Evolutionary conservation across 2,113 vertebrate species (phyloP), one percentile per base, ranked within the genome.

Genomic region (Emydura subglobosa): DNA sequence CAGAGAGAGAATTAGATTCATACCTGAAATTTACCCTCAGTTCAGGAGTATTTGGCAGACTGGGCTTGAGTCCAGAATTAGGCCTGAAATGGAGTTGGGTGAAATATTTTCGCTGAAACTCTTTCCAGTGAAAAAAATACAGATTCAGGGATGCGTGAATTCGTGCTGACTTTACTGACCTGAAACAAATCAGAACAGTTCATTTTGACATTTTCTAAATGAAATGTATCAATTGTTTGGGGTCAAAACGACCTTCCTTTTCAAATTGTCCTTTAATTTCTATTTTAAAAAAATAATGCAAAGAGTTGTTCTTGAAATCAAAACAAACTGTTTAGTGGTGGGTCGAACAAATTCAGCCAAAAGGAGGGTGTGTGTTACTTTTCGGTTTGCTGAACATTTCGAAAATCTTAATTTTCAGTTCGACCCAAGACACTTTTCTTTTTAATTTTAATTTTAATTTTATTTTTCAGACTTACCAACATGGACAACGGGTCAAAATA

Each of bases 61-160:
- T 91, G 65, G 87, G 79, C 93, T 86, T 89, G 81, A 81, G 89
- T 79, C 87, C 85, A 81, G 93, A 92, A 53, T 92, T 94, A 93
- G 88, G 89, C 94, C 92, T 91, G 91, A 97, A 97, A 95, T 89
- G 93, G n/a, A 39, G n/a, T 4, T 72, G 19, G n/a, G 19, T 3
- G 19, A 72, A 72, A 72, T 72, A 72, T 21, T 72, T 72, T 72
- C 65, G 39, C 17, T n/a, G 65, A 72, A 72, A 39, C 9, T 72
- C n/a, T 72, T 72, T 72, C 34, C 19, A 72, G 65, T 72, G 65
- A 39, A 72, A 39, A n/a, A 39, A n/a, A 39, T 3, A 72, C 34
- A 72, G 61, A 68, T 39, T 72, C 19, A 22, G 65, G 16, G n/a
- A 72, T 21, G 34, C n/a, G n/a, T 21, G n/a, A 72, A 72, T 72